Percentiles rank a stretch among this genome's conserved stretches.
Conservation (phyloP, 1,140 invertebrate genomes). For the Pectinophora gossypiella region DNA sequence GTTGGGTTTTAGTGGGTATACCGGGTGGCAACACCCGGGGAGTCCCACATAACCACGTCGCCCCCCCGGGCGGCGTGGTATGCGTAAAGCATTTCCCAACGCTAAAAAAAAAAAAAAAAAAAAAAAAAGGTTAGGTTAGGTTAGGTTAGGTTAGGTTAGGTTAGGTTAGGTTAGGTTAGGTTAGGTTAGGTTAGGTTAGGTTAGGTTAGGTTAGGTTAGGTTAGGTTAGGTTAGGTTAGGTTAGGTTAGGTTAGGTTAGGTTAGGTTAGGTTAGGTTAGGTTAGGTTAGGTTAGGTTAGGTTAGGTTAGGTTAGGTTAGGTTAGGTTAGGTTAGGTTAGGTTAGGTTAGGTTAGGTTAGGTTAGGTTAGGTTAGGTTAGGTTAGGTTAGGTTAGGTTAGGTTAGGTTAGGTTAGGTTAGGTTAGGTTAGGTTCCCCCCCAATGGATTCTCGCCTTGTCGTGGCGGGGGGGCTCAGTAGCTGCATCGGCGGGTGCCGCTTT, state of each 20-base stretch:
- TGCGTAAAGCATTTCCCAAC: too few relatives aligned
- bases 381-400: constrained; percentile 9
- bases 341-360: constrained; percentile 9
- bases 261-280: constrained; percentile 9
- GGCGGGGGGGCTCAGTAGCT: too few relatives aligned
- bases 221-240: constrained; percentile 9
- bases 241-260: constrained; percentile 8
- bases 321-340: constrained; percentile 9
- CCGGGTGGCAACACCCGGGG: too few relatives aligned
- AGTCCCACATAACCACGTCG: too few relatives aligned
- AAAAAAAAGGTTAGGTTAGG: constrained; percentile 12
- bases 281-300: constrained; percentile 8
- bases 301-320: constrained; percentile 8
- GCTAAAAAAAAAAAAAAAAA: too few relatives aligned
- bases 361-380: constrained; percentile 8
- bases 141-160: constrained; percentile 7
- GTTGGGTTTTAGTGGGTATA: constrained; percentile 19
- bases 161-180: constrained; percentile 8
- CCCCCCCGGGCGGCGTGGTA: too few relatives aligned
- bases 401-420: constrained; percentile 7
- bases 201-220: constrained; percentile 9
- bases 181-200: constrained; percentile 10
- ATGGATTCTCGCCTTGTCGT: too few relatives aligned
- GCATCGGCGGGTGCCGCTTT: too few relatives aligned
- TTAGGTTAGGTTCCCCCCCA: constrained; percentile 5